Evolutionary conservation across 2,113 vertebrate genomes (phyloP), one percentile per base, ranked within the genome.

Genomic region (Thomomys bottae): DNA sequence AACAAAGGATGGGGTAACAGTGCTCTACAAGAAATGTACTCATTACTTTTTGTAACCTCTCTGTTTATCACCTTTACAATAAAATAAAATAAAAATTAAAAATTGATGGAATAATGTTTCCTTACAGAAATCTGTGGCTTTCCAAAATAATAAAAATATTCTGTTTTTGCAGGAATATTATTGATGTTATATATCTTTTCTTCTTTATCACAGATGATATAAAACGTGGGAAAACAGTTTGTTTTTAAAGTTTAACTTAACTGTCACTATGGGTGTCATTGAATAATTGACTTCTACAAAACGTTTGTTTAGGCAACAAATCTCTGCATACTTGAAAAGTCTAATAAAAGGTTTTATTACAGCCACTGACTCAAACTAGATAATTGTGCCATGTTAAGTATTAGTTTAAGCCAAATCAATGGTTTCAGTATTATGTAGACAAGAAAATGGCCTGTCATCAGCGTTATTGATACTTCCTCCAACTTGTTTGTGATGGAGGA

Each of bases 301-400:
- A 88, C 64, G 15, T 78, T 84, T 87, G 26, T 76, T 88, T 80
- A 68, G 12, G 32, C 26, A 88, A 92, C 49, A 91, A 23, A 90
- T 92, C 57, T 91, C 61, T 91, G 30, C 49, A 67, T 92, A 67
- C 82, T 87, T 66, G 34, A 83, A 90, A 95, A 82, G 14, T 12
- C 40, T 89, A 75, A 89, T 61, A 79, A 92, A 88, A 90, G 28
- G 6, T 89, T 82, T 93, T 17, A 49, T 36, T 88, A 68, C 82
- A 81, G 0, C 15, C 67, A 1, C 66, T 79, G 21, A 49, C 30
- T 92, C 64, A 78, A 81, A 77, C 45, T 79, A 88, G 45, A 59
- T 67, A 93, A 45, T 24, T 28, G 9, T 71, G 59, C 26, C 18
- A 45, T 64, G 34, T 8, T 28, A 32, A 76, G 17, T 28, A 45